Evolutionary conservation across 2,888 invertebrate genomes (phyloP), one percentile per base, ranked within the genome.

Genomic region (Agonopterix arenella): DNA sequence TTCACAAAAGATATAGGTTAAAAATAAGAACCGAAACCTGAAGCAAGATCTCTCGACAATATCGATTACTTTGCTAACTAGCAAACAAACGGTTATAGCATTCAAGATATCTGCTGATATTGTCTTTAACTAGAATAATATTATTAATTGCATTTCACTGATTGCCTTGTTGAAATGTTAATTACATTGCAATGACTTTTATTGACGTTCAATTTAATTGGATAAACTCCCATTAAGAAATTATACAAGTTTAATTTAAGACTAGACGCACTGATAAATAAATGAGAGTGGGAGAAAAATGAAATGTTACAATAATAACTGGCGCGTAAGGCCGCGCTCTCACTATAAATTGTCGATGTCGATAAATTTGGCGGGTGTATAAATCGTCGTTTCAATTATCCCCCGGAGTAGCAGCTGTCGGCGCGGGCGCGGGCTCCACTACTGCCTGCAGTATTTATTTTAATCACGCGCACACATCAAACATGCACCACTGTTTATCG

Each of bases 361-460:
- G 77, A 86, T 86, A 88, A 84, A 86, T 86, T 86, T 80, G 83
- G 84, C 79, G 78, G 72, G 78, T 73, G 71, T 78, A 85, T 86
- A 86, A 86, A 85, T 86, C 84, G 80, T 76, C 76, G 77, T 86
- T 86, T 88, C 86, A 88, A 88, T 86, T 88, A 88, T 81, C 70
- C 74, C 67, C 64, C 62, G 71, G 72, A 80, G 84, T 72, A 84
- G 77, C 85, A 84, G 84, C 84, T 85, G 86, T 84, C 84, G 61
- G 70, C 73, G 63, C 69, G 61, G 63, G 61, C 62, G 48, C 47
- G 41, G 41, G 41, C 47, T 36, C 67, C 69, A 73, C 80, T 78
- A 77, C 80, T 74, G 79, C 68, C 65, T 63, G 55, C 66, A 79
- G 77, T 84, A 84, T 86, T 86, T 85, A 86, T 88, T 85, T 85